Evolutionary conservation across 2,888 invertebrate genomes (phyloP).

Genomic region (Nomada ruficornis): DNA sequence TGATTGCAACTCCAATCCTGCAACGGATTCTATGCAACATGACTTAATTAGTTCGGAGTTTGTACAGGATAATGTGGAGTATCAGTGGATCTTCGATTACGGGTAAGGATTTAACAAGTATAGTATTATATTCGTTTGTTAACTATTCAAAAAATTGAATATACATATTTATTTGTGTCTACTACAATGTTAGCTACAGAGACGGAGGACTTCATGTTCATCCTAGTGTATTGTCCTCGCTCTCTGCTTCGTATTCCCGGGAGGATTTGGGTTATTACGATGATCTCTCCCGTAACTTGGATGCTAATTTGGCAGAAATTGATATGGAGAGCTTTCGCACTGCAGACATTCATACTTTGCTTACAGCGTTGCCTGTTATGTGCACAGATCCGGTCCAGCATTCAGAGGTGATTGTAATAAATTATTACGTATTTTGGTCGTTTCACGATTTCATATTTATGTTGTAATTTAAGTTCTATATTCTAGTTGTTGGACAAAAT

Average conservation of each 20-base stretch:
- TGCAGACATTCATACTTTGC: constrained; percentile 94
- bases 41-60: constrained; percentile 87
- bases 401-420: constrained; percentile 78
- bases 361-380: constrained; percentile 91
- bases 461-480: constrained; percentile 6
- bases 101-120: constrained; percentile 85
- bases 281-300: constrained; percentile 94
- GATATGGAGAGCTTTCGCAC: constrained; percentile 97
- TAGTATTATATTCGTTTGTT: neutral
- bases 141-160: neutral
- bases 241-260: constrained; percentile 92
- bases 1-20: constrained; percentile 87
- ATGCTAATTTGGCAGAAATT: constrained; percentile 96
- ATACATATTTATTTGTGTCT: neutral
- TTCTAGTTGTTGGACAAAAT: constrained; percentile 7
- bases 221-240: constrained; percentile 92
- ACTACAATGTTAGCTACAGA: constrained; percentile 87
- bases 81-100: constrained; percentile 96
- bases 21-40: constrained; percentile 85
- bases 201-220: constrained; percentile 91
- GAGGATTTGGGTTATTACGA: constrained; percentile 90
- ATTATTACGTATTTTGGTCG: neutral
- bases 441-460: constrained; percentile 9
- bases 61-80: constrained; percentile 94
- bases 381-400: constrained; percentile 83